Evolutionary conservation across 2,888 invertebrate species (phyloP).

Genomic region (Aricia artaxerxes): DNA sequence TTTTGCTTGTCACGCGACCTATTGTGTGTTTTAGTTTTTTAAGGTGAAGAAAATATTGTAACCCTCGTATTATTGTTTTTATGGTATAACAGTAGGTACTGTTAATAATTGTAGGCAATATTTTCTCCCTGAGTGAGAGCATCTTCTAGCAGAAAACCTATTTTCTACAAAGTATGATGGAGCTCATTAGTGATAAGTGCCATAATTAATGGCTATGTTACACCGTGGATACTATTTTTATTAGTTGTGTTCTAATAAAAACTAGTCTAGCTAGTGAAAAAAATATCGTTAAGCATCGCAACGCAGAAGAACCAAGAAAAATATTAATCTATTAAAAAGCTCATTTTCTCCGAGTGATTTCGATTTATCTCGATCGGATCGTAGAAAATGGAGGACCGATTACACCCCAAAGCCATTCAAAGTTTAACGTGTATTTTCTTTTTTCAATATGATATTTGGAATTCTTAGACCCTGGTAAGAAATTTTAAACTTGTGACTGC

Average conservation of each 20-base stretch:
- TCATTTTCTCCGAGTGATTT: slow-evolving; percentile 10
- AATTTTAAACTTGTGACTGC: slow-evolving; percentile 43
- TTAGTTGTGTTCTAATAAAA: background rate
- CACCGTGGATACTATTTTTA: background rate
- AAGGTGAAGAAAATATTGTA: background rate
- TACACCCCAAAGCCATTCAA: slow-evolving; percentile 37
- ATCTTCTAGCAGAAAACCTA: background rate
- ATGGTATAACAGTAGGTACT: background rate
- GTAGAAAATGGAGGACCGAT: slow-evolving; percentile 28
- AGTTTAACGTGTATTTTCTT: slow-evolving; percentile 67
- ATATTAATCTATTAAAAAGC: slow-evolving; percentile 6
- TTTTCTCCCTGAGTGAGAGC: background rate
- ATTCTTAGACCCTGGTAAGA: slow-evolving; percentile 77
- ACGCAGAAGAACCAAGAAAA: background rate
- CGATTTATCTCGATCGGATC: slow-evolving; percentile 5
- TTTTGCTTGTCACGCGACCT: slow-evolving; percentile 20
- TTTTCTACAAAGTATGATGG: background rate
- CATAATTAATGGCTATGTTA: background rate
- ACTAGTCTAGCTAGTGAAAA: background rate
- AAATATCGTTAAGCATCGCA: background rate
- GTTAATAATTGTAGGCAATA: background rate
- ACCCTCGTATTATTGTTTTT: background rate
- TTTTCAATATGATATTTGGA: slow-evolving; percentile 73
- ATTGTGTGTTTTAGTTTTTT: slow-evolving; percentile 14
- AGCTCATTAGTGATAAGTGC: slow-evolving; percentile 15